A percentile compares a stretch with the other conserved stretches of the same genome.
phyloP scores from a whole-genome alignment of 2,113 vertebrate species.

The Pomatostomus ruficeps region DNA sequence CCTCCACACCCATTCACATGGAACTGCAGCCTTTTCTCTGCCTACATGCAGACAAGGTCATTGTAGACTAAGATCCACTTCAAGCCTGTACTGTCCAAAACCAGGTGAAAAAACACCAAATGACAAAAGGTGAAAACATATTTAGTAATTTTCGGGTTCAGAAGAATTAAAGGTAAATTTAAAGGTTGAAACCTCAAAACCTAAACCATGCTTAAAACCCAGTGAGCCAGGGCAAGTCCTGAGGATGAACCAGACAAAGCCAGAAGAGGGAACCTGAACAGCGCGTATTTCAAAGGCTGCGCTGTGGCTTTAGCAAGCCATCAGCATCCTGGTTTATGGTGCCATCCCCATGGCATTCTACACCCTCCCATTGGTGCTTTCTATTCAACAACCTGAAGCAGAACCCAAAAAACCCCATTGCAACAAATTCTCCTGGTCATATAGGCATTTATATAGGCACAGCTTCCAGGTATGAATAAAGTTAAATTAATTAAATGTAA shows the following conservation, averaged over 20 bases:
- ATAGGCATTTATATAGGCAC: not conserved
- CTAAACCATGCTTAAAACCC: not conserved
- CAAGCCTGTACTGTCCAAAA: not conserved
- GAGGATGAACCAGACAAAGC: not conserved
- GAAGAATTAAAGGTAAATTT: not conserved
- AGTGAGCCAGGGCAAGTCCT: not conserved
- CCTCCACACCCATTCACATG: not conserved
- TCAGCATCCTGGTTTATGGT: not conserved
- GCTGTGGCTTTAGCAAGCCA: not conserved
- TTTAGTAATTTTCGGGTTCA: not conserved
- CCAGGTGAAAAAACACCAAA: not conserved
- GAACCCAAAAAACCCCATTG: not conserved
- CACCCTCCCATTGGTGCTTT: not conserved
- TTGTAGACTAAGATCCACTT: not conserved
- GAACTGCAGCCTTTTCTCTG: not conserved
- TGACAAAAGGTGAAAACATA: not conserved
- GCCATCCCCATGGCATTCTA: rapidly evolving
- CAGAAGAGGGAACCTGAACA: not conserved
- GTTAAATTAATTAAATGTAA: not conserved
- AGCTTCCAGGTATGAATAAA: not conserved
- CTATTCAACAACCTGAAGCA: not conserved
- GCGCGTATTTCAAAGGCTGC: not conserved
- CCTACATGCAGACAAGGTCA: not conserved
- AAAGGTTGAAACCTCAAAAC: not conserved
- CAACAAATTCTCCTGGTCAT: not conserved